Evolutionary conservation across 1,140 invertebrate species (phyloP).

Genomic region (Bursaphelenchus mucronatus): DNA sequence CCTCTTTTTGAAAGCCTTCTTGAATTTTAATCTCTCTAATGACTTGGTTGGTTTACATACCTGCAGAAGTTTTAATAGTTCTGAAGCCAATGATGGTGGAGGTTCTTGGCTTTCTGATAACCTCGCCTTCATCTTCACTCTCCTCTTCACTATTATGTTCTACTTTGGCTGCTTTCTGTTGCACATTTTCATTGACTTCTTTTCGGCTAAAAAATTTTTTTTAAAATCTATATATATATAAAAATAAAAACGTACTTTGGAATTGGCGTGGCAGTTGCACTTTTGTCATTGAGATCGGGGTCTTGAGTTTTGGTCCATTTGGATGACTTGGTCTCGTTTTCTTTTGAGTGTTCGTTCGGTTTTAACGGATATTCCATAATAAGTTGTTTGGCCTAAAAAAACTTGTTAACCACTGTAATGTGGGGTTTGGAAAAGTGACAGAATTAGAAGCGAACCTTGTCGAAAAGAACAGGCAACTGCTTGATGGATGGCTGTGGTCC

Average conservation of each 20-base stretch:
- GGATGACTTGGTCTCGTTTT: slow-evolving; percentile 21
- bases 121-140: slow-evolving; percentile 47
- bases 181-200: slow-evolving; percentile 15
- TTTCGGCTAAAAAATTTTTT: not conserved
- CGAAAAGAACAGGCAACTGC: slow-evolving; percentile 57
- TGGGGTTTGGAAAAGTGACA: slow-evolving; percentile 3
- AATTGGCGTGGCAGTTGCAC: slow-evolving; percentile 28
- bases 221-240: no score
- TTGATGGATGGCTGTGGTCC: slow-evolving; percentile 55
- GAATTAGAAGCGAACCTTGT: slow-evolving; percentile 38
- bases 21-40: not conserved
- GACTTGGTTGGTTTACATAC: not conserved
- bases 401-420: not conserved
- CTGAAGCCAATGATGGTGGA: slow-evolving; percentile 50
- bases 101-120: slow-evolving; percentile 36
- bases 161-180: slow-evolving; percentile 4
- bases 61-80: slow-evolving; percentile 38
- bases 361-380: slow-evolving; percentile 53
- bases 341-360: slow-evolving; percentile 38
- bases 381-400: slow-evolving; percentile 52
- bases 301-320: slow-evolving; percentile 49
- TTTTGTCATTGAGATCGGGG: slow-evolving; percentile 38
- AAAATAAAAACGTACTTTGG: slow-evolving; percentile 28
- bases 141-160: slow-evolving; percentile 51
- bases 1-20: slow-evolving; percentile 44